These are phyloP conservation scores for Zelleria hepariella DNA, from an alignment of 2,888 invertebrate species.

Conservation along the genomic window DNA sequence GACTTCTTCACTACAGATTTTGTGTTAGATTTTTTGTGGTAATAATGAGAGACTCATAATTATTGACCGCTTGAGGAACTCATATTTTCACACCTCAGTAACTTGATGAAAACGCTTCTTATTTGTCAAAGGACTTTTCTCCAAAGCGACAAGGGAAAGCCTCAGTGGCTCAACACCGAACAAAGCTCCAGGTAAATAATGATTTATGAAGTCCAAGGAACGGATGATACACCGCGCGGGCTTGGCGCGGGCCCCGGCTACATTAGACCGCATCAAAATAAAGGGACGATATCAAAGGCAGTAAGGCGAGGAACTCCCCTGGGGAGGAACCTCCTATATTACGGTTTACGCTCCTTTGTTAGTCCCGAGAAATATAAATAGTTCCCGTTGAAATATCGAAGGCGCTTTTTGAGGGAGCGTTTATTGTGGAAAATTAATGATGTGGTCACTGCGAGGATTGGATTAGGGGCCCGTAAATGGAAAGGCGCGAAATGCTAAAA, in stretches of 20 bases:
- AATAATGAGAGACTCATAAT: too few relatives aligned
- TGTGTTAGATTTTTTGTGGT: too few relatives aligned
- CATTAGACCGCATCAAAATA: conserved; percentile 64
- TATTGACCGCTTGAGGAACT: not conserved
- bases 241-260: too few relatives aligned
- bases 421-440: conserved; percentile 68
- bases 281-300: conserved; percentile 68
- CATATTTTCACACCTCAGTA: not conserved
- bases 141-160: not conserved
- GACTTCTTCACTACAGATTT: too few relatives aligned
- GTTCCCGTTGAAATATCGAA: conserved; percentile 63
- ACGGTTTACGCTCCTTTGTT: conserved; percentile 58
- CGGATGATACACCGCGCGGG: conserved; percentile 40
- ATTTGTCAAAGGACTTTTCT: not conserved
- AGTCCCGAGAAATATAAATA: conserved; percentile 65
- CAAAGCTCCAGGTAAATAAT: conserved; percentile 40
- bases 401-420: conserved; percentile 59
- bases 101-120: not conserved
- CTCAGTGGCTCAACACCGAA: not conserved
- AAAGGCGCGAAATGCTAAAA: conserved; percentile 55
- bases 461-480: conserved; percentile 48
- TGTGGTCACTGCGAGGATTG: conserved; percentile 65
- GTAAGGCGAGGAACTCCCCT: conserved; percentile 45
- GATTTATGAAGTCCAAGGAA: conserved; percentile 52
- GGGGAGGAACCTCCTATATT: conserved; percentile 58